phyloP scores from a whole-genome alignment of 1,140 invertebrate genomes.

The Leptinotarsa texana region DNA sequence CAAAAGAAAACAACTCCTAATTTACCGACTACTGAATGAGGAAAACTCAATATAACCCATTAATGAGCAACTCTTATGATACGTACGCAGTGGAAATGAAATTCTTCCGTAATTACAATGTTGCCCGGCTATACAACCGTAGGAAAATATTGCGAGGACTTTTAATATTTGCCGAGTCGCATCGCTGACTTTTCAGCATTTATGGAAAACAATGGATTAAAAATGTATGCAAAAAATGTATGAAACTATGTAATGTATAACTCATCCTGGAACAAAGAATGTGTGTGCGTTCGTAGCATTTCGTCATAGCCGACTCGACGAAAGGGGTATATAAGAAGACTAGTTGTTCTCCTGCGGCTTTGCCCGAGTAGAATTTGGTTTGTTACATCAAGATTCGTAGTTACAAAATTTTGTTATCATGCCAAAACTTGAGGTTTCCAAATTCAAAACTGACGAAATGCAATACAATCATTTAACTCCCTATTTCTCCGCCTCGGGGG shows the following conservation, averaged over 20 bases:
- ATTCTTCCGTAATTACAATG: not conserved
- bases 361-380: too few relatives aligned
- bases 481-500: too few relatives aligned
- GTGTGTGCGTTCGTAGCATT: not conserved
- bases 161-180: not conserved
- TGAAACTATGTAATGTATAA: constrained; percentile 4
- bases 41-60: not conserved
- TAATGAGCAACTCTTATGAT: not conserved
- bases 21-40: not conserved
- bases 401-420: too few relatives aligned
- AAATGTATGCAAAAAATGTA: not conserved
- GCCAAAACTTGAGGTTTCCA: too few relatives aligned
- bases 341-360: too few relatives aligned
- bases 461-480: too few relatives aligned
- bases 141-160: not conserved
- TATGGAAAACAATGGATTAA: constrained; percentile 2
- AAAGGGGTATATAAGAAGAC: too few relatives aligned
- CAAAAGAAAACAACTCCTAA: too few relatives aligned
- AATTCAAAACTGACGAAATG: too few relatives aligned
- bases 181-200: not conserved
- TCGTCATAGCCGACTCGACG: not conserved
- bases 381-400: too few relatives aligned
- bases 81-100: not conserved
- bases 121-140: not conserved
- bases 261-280: not conserved